These are phyloP conservation scores for Trinorchestia longiramus DNA, from an alignment of 1,140 invertebrate species.

Conservation along the genomic window DNA sequence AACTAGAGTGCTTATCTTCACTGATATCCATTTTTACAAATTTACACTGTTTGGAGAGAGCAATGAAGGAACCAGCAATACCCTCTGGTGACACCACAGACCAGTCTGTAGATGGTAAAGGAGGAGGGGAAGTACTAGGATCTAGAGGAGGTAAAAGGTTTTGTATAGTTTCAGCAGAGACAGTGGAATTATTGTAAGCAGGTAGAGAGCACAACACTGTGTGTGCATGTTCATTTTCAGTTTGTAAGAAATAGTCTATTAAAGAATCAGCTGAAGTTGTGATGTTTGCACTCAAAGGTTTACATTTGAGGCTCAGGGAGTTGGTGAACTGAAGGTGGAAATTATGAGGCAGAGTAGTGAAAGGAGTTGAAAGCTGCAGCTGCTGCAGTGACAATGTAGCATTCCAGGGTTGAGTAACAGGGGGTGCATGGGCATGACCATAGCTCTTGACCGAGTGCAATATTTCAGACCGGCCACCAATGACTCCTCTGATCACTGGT, in stretches of 20 bases:
- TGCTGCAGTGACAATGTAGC: background rate
- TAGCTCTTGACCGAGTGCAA: constrained; percentile 13
- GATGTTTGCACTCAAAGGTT: background rate
- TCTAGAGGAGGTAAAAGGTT: constrained; percentile 12
- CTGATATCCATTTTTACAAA: constrained; percentile 57
- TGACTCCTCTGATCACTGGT: constrained; percentile 11
- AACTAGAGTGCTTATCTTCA: background rate
- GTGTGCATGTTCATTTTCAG: constrained; percentile 67
- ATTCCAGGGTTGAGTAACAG: background rate
- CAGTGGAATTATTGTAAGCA: constrained; percentile 65
- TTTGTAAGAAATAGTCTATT: constrained; percentile 66
- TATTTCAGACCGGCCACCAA: background rate
- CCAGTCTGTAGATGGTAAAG: constrained; percentile 57
- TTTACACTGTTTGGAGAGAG: constrained; percentile 61
- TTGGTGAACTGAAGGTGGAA: background rate
- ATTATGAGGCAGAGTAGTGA: background rate
- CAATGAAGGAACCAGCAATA: constrained; percentile 61
- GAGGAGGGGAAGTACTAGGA: constrained; percentile 49
- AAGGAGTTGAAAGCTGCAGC: background rate
- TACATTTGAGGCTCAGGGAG: background rate
- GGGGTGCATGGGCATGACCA: background rate
- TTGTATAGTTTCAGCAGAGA: constrained; percentile 20
- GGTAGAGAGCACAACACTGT: constrained; percentile 62
- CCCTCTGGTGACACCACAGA: constrained; percentile 58
- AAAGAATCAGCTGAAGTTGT: background rate